These are phyloP conservation scores for Pachyuromys duprasi DNA, from an alignment of 2,797 vertebrate genomes.

Conservation along the genomic window DNA sequence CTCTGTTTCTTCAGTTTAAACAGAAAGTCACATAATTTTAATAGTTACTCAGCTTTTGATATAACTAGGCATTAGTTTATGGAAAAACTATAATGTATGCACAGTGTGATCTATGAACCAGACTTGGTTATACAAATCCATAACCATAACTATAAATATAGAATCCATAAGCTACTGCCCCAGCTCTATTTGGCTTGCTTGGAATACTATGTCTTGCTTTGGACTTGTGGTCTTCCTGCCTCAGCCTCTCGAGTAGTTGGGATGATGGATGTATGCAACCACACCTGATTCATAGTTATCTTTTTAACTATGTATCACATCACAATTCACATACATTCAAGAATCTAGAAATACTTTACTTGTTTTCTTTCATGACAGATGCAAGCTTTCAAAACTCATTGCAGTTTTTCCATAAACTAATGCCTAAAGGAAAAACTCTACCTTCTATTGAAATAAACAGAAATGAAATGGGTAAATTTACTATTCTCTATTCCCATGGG, in stretches of 20 bases:
- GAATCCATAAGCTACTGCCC: neutral
- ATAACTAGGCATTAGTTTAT: neutral
- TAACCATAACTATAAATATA: neutral
- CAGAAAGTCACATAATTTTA: slow-evolving; percentile 55
- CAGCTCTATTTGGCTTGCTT: neutral
- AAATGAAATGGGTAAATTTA: slow-evolving; percentile 33
- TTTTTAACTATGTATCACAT: too few species aligned
- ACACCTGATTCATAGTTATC: neutral
- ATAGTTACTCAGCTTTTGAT: slow-evolving; percentile 42
- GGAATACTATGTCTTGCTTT: neutral
- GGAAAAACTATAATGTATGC: neutral
- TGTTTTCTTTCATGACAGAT: slow-evolving; percentile 13
- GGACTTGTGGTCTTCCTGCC: neutral
- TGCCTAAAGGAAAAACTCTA: slow-evolving; percentile 56
- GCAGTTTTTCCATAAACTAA: slow-evolving; percentile 17
- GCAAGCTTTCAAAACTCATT: slow-evolving; percentile 58
- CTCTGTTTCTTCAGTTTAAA: neutral
- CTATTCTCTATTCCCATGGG: neutral
- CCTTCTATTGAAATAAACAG: slow-evolving; percentile 49
- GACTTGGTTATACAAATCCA: neutral
- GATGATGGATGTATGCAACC: neutral
- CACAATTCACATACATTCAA: neutral
- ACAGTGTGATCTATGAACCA: neutral
- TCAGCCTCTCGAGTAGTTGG: neutral
- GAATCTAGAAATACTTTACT: slow-evolving; percentile 39